Evolutionary conservation across 2,888 invertebrate genomes (phyloP).

Genomic region (Ormyrus nitidulus): DNA sequence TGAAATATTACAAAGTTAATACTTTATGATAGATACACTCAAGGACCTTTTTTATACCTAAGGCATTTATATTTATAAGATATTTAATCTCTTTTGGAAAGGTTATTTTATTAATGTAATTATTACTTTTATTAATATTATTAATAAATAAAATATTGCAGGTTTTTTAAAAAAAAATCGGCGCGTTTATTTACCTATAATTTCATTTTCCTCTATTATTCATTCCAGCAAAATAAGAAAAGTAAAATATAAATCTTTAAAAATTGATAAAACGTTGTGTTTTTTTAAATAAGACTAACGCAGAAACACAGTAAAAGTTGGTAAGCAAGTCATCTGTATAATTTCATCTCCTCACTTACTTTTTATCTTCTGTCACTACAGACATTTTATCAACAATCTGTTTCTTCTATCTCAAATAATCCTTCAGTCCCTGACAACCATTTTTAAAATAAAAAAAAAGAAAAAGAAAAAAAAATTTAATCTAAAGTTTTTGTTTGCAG

Average conservation of each 20-base stretch:
- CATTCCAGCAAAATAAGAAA: too few relatives aligned
- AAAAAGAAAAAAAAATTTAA: too few relatives aligned
- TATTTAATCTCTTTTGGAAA: slow-evolving; percentile 38
- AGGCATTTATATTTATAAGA: background rate
- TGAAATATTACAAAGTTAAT: slow-evolving; percentile 3
- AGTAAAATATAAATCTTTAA: too few relatives aligned
- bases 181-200: slow-evolving; percentile 31
- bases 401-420: too few relatives aligned
- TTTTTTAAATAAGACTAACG: too few relatives aligned
- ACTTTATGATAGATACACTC: slow-evolving; percentile 18
- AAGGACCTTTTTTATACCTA: slow-evolving; percentile 3
- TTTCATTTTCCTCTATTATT: background rate
- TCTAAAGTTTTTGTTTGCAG: too few relatives aligned
- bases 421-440: too few relatives aligned
- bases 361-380: too few relatives aligned
- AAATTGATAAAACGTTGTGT: too few relatives aligned
- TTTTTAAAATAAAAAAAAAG: too few relatives aligned
- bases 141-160: slow-evolving; percentile 45
- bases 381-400: too few relatives aligned
- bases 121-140: slow-evolving; percentile 30
- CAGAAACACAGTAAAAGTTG: background rate
- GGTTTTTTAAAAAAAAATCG: slow-evolving; percentile 36
- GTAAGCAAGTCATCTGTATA: background rate
- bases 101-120: slow-evolving; percentile 42
- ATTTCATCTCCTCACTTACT: background rate